phyloP scores from a whole-genome alignment of 2,797 vertebrate genomes.

The Apodemus agrarius region DNA sequence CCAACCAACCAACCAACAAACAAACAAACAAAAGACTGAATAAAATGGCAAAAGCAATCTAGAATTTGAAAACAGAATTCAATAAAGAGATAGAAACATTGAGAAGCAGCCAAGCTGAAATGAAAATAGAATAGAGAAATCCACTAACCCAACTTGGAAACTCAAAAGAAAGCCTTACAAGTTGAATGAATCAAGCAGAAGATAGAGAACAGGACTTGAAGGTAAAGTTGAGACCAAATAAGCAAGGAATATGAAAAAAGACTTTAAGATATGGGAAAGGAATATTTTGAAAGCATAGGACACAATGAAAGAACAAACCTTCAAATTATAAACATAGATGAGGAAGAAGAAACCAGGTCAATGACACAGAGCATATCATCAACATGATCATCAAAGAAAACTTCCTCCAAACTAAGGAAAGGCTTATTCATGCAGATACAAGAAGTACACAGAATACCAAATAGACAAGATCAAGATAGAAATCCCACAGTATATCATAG shows the following conservation, averaged over 20 bases:
- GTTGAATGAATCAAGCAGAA: neutral
- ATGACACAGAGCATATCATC: too few species aligned
- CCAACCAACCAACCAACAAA: too few species aligned
- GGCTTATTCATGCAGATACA: neutral
- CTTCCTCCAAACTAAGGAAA: neutral
- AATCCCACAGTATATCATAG: neutral
- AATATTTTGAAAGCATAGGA: neutral
- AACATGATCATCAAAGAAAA: neutral
- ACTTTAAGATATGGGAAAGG: neutral
- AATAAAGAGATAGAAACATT: neutral
- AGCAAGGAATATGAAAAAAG: neutral
- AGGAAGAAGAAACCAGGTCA: too few species aligned
- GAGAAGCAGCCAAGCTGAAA: too few species aligned
- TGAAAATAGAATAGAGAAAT: neutral
- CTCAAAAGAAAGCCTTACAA: neutral
- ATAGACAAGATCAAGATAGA: neutral
- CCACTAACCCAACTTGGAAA: neutral
- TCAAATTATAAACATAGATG: neutral
- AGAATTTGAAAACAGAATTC: neutral
- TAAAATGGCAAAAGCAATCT: neutral
- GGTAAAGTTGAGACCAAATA: neutral
- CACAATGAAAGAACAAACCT: neutral
- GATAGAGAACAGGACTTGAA: neutral
- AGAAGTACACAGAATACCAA: neutral
- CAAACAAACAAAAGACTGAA: neutral